These are phyloP conservation scores for Pterocles orientalis DNA, from an alignment of 2,113 vertebrate species.

Conservation along the genomic window DNA sequence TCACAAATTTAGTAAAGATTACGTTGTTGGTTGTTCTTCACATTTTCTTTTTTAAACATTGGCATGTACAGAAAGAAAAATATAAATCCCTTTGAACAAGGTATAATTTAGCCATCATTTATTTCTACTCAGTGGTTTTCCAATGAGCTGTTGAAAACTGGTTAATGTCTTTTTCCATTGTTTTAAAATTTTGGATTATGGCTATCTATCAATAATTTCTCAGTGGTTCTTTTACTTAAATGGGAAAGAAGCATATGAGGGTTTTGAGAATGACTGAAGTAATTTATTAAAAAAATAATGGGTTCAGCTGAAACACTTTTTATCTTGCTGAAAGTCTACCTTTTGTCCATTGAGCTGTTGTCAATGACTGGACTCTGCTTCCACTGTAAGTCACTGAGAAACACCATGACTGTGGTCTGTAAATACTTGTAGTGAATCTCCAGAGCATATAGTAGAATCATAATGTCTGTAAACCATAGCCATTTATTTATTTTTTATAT, in stretches of 20 bases:
- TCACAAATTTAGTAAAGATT: background rate
- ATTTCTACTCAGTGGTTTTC: constrained; percentile 10
- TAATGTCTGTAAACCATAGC: background rate
- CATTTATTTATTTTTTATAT: background rate
- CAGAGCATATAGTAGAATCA: background rate
- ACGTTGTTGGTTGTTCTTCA: background rate
- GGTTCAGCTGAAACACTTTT: background rate
- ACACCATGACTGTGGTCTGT: background rate
- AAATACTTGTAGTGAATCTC: background rate
- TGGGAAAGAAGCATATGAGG: background rate
- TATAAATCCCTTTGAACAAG: background rate
- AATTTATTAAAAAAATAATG: background rate
- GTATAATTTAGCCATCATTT: background rate
- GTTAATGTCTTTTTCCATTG: background rate
- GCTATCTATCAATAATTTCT: background rate
- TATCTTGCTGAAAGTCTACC: background rate
- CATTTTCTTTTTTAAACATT: background rate
- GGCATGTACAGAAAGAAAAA: background rate
- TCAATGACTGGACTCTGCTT: background rate
- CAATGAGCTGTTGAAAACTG: background rate
- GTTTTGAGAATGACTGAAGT: background rate
- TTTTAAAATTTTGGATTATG: background rate
- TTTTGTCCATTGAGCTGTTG: background rate
- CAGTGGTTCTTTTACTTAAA: background rate
- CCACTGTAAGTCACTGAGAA: background rate